Evolutionary conservation across 2,797 vertebrate species (phyloP).

Genomic region (Nasua narica): DNA sequence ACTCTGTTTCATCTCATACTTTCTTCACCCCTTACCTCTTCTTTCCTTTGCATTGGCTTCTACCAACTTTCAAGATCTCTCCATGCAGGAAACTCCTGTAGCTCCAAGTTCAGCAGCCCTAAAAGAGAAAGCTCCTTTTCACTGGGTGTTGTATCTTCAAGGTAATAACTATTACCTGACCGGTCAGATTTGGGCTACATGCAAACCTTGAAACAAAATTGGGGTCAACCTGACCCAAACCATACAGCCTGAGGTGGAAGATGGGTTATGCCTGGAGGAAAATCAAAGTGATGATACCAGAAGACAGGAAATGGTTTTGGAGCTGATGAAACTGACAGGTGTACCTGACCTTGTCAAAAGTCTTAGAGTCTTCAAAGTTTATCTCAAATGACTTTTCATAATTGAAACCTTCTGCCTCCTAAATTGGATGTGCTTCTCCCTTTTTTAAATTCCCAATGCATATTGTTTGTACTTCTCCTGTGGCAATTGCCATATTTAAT

Average conservation of each 20-base stretch:
- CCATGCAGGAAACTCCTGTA: not conserved
- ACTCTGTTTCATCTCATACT: not conserved
- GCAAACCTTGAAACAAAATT: not conserved
- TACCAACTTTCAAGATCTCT: not conserved
- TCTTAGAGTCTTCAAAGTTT: not conserved
- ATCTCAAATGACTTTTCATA: not conserved
- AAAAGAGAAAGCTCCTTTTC: not conserved
- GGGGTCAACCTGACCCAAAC: not conserved
- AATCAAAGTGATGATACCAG: not conserved
- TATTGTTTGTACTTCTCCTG: not conserved
- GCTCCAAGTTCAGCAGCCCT: not conserved
- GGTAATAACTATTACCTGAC: not conserved
- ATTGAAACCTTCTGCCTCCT: not conserved
- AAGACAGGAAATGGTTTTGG: not conserved
- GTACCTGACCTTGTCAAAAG: not conserved
- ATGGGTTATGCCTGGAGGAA: not conserved
- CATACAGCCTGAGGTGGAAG: not conserved
- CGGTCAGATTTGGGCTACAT: not conserved
- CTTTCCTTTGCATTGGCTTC: not conserved
- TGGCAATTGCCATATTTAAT: not conserved
- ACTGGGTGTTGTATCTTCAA: not conserved
- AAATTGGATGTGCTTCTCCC: not conserved
- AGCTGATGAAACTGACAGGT: not conserved
- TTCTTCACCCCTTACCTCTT: not conserved
- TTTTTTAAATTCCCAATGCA: not conserved